A percentile compares a stretch with the other conserved stretches of the same genome.
phyloP scores from a whole-genome alignment of 2,113 vertebrate genomes.

The Lagopus muta region DNA sequence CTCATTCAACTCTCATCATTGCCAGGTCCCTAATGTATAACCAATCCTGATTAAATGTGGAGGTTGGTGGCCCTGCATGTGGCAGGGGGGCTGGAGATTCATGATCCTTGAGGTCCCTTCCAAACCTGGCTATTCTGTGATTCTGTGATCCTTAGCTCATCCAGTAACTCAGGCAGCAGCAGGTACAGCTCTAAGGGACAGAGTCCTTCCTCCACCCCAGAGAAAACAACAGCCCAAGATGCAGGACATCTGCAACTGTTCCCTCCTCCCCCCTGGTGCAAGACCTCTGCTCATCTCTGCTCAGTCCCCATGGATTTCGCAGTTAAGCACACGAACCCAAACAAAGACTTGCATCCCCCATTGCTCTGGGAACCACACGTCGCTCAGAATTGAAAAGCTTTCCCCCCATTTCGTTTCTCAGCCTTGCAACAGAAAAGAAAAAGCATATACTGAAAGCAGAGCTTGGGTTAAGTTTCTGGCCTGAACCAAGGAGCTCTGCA shows the following conservation, averaged over 20 bases:
- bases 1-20: slow-evolving; percentile 77
- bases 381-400: background rate
- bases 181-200: slow-evolving; percentile 1
- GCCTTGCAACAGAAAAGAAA: background rate
- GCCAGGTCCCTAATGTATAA: slow-evolving; percentile 71
- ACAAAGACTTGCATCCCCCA: background rate
- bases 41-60: slow-evolving; percentile 46
- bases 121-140: no score
- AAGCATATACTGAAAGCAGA: background rate
- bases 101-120: no score
- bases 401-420: background rate
- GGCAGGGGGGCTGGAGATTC: no score
- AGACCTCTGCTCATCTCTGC: background rate
- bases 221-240: background rate
- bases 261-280: background rate
- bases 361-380: fast-evolving
- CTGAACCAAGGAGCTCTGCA: background rate
- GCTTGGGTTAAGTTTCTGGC: background rate
- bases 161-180: slow-evolving; percentile 9
- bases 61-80: no score
- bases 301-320: background rate
- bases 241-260: background rate
- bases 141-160: slow-evolving; percentile 61
- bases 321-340: fast-evolving
- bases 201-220: background rate